Conservation (phyloP, 2,113 vertebrate genomes). For the Anoplopoma fimbria region DNA sequence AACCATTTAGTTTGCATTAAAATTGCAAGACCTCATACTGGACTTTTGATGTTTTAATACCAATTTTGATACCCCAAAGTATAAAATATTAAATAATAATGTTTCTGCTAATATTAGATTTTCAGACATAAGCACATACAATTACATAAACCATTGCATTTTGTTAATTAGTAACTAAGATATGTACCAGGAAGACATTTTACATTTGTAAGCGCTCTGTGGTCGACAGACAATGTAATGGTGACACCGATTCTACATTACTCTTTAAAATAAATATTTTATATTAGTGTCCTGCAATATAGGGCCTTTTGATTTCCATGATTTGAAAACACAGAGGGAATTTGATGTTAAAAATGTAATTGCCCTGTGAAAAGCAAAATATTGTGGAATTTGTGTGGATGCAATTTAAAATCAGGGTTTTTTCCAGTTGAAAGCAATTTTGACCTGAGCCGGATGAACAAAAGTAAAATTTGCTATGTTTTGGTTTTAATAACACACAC, state of each 20-base stretch:
- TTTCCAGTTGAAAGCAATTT: background rate
- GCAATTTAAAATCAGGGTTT: background rate
- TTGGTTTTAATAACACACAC: no score
- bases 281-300: background rate
- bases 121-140: background rate
- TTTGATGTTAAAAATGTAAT: background rate
- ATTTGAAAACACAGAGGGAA: background rate
- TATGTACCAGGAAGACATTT: background rate
- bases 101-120: background rate
- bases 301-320: background rate
- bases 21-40: background rate
- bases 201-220: background rate
- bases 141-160: background rate
- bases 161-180: background rate
- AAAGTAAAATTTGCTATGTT: no score
- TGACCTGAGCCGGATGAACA: background rate
- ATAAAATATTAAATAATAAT: background rate
- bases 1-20: constrained; percentile 1
- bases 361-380: no score
- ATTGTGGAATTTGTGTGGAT: background rate
- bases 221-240: no score
- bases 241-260: background rate
- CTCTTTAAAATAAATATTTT: background rate
- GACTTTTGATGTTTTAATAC: background rate
- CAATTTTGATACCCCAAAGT: background rate